Base-by-base conservation (phyloP, 92 coral and sea anemone species). In the Bergia puertoricense region DNA sequence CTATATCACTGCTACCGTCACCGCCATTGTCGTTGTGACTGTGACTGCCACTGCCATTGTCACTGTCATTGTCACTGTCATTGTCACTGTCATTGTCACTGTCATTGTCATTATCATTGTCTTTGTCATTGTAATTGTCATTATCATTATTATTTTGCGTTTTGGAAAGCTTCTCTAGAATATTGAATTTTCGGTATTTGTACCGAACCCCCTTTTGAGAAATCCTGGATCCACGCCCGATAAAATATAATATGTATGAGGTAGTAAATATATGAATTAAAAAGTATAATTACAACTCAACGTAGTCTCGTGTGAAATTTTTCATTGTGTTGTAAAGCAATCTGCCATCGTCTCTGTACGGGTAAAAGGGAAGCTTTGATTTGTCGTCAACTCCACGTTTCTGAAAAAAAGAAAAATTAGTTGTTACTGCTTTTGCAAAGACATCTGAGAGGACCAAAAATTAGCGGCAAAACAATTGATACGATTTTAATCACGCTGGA, bases 301-400 rank as follows among this genome's bases (percentile, higher is more conserved):
- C 65, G 85, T 91, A 97, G 68, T 91, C 93, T 22, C 77, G 85
- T 45, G 90, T 93, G 77, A 92, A 97, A 8, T 92, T 90, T 67
- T 89, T 83, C n/a, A 97, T 84, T 59, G 87, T 86, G 15, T 72
- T 80, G 81, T 92, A 91, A 44, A 97, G 81, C 42, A 91, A 78
- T 42, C 40, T 73, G 4, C 97, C 99, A 51, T 97, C 99, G 88
- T 97, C 99, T 94, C 99, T 91, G 92, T 97, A 97, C 40, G 99
- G 99, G 69, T 93, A 97, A 79, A 88, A 97, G 15, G 99, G 97
- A 56, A 97, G 95, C 69, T 90, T 89, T 65, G 86, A 89, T 42
- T 76, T 74, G 66, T 92, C 96, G 73, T 91, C 91, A 2, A 97
- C 94, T 20, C 99, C 99, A 56, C 99, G 98, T 95, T 91, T 94